Percentiles rank a stretch among this genome's conserved stretches.
phyloP scores from a whole-genome alignment of 2,888 invertebrate species.

The Drosophila falleni region DNA sequence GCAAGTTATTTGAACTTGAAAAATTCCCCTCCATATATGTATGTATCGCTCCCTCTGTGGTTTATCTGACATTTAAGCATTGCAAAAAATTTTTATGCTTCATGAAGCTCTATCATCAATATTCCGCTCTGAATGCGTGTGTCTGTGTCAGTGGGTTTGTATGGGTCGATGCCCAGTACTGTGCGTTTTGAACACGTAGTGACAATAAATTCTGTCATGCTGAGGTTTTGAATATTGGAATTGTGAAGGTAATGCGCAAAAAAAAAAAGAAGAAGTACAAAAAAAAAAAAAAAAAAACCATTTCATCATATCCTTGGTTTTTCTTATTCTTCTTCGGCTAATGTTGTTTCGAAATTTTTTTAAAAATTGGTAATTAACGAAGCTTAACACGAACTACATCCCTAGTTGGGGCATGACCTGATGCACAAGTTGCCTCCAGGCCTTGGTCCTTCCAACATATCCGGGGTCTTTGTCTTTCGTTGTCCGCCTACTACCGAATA shows the following conservation, averaged over 20 bases:
- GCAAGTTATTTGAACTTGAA: slow-evolving; percentile 17
- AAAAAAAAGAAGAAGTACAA: slow-evolving; percentile 5
- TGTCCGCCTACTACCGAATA: too few relatives aligned
- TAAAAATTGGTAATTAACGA: background rate
- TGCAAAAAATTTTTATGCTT: slow-evolving; percentile 62
- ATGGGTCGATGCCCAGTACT: slow-evolving; percentile 39
- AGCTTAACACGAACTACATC: background rate
- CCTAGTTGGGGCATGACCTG: too few relatives aligned
- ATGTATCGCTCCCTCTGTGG: slow-evolving; percentile 14
- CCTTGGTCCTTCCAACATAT: too few relatives aligned
- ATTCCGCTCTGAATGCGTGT: slow-evolving; percentile 45
- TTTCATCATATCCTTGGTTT: background rate
- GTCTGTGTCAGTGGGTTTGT: slow-evolving; percentile 20
- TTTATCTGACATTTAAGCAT: slow-evolving; percentile 72
- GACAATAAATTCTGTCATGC: slow-evolving; percentile 68
- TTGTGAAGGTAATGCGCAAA: slow-evolving; percentile 54
- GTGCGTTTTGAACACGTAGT: slow-evolving; percentile 63
- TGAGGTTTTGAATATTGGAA: slow-evolving; percentile 67
- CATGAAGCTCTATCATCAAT: slow-evolving; percentile 74
- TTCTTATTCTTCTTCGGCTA: background rate
- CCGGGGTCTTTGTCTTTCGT: too few relatives aligned
- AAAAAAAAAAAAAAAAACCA: background rate
- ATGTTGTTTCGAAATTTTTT: background rate
- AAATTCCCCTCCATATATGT: slow-evolving; percentile 10
- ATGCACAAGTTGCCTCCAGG: too few relatives aligned